Percentiles rank a stretch among this genome's conserved stretches.
These are phyloP conservation scores for Sakesphorus luctuosus DNA, from an alignment of 2,113 vertebrate species.

Conservation along the genomic window DNA sequence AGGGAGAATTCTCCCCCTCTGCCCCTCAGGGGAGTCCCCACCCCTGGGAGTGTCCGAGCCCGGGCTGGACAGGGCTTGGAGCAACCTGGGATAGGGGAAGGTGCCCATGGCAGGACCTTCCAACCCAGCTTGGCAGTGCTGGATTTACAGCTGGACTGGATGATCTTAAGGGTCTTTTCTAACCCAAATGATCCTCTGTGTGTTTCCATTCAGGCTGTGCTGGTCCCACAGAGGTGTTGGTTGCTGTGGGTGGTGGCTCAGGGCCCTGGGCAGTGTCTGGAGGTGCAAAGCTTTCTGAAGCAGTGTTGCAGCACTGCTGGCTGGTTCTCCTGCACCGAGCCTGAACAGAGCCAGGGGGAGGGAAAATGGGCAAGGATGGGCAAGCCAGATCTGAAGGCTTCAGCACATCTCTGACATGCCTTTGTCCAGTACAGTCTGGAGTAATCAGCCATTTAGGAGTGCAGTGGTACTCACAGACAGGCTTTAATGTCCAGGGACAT, in stretches of 20 bases:
- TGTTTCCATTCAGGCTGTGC: not conserved
- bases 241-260: not conserved
- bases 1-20: not conserved
- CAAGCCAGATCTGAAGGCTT: not conserved
- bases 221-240: not conserved
- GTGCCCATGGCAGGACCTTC: not conserved
- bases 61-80: rapidly evolving
- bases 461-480: not conserved
- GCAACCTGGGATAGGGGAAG: not conserved
- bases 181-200: not conserved
- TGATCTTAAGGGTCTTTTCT: not conserved
- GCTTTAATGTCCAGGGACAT: not conserved
- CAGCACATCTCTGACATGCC: not conserved
- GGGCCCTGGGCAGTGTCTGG: rapidly evolving
- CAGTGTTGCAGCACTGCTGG: not conserved
- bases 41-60: rapidly evolving
- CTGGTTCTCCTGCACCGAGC: not conserved
- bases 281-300: not conserved
- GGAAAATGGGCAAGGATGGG: not conserved
- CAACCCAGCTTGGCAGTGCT: not conserved
- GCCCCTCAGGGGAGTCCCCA: not conserved
- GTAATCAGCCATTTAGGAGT: not conserved
- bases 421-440: not conserved
- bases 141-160: not conserved
- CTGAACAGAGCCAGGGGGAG: not conserved